phyloP scores from a whole-genome alignment of 2,113 vertebrate species.

The Sphaerodactylus townsendi region DNA sequence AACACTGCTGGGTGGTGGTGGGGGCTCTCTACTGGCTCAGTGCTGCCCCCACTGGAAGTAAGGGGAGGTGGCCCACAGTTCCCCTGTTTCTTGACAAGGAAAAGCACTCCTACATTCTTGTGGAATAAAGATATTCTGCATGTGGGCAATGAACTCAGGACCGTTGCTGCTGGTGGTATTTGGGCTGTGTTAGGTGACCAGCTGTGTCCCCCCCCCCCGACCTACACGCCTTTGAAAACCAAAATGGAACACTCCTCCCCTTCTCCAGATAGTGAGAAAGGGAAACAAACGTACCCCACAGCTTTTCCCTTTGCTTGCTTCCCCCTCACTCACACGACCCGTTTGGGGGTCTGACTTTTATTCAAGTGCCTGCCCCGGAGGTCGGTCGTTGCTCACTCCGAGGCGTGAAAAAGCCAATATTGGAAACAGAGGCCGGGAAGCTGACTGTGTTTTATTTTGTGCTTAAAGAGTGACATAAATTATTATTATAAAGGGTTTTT shows the following conservation, averaged over 20 bases:
- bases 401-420: background rate
- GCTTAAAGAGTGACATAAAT: conserved; percentile 11
- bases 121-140: background rate
- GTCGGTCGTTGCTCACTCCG: background rate
- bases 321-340: background rate
- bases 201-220: background rate
- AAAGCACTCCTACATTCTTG: background rate
- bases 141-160: conserved; percentile 19
- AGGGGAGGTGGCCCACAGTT: background rate
- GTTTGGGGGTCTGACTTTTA: background rate
- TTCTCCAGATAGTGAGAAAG: background rate
- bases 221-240: background rate
- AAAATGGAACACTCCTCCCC: background rate
- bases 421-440: background rate
- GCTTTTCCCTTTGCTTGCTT: background rate
- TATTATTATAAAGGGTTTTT: conserved; percentile 8
- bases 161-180: conserved; percentile 14
- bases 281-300: background rate
- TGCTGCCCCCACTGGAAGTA: too few relatives aligned
- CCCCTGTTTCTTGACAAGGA: background rate
- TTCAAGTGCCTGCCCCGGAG: conserved; percentile 29
- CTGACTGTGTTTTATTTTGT: background rate
- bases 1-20: too few relatives aligned
- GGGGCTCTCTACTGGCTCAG: too few relatives aligned
- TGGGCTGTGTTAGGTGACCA: background rate